Evolutionary conservation across 2,888 invertebrate species (phyloP).

Genomic region (Diplazon laetatorius): DNA sequence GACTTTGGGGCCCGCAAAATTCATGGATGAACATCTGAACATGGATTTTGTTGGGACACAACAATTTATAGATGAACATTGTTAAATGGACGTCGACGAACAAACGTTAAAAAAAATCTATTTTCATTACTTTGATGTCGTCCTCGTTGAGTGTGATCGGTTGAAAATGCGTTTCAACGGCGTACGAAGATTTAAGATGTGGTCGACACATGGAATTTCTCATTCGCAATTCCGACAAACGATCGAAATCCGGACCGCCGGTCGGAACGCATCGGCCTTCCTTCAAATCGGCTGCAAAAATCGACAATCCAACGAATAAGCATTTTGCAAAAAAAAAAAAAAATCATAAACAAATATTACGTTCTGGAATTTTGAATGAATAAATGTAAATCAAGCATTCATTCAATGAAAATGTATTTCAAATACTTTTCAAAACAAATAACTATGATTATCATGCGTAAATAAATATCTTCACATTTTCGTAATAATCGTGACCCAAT

Average conservation of each 20-base stretch:
- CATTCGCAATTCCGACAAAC: conserved; percentile 89
- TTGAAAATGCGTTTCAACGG: conserved; percentile 90
- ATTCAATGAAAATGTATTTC: too few relatives aligned
- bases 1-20: not conserved
- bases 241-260: conserved; percentile 77
- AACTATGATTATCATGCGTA: too few relatives aligned
- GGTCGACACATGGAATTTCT: conserved; percentile 93
- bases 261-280: conserved; percentile 83
- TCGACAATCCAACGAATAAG: too few relatives aligned
- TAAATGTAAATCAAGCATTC: too few relatives aligned
- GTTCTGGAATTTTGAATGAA: not conserved
- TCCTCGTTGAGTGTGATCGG: conserved; percentile 85
- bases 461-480: too few relatives aligned
- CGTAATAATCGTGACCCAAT: too few relatives aligned
- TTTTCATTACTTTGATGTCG: conserved; percentile 87
- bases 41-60: too few relatives aligned
- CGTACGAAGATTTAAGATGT: conserved; percentile 93
- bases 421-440: too few relatives aligned
- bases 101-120: not conserved
- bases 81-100: conserved; percentile 5
- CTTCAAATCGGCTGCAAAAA: conserved; percentile 82
- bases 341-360: not conserved
- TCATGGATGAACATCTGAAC: not conserved
- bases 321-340: too few relatives aligned
- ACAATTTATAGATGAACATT: not conserved